Evolutionary conservation across 2,888 invertebrate genomes (phyloP), one percentile per base, ranked within the genome.

Genomic region (Petrolisthes manimaculis): DNA sequence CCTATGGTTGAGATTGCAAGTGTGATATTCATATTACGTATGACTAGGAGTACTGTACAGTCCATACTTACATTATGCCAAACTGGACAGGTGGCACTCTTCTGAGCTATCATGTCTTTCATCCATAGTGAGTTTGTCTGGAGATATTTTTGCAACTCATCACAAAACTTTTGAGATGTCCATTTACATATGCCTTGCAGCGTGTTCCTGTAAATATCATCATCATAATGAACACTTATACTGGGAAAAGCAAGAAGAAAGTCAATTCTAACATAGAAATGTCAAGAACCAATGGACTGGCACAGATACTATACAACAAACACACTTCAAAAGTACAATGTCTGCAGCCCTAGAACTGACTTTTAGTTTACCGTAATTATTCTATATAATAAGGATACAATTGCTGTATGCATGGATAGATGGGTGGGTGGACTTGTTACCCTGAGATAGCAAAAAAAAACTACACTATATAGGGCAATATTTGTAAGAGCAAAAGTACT

Each of bases 21-120:
- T 37, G 37, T 37, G 37, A 37, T 37, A 37, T 2, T 37, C 37
- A 37, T 0, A 37, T 37, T 37, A 37, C 37, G 37, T 1, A 37
- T 2, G 37, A 37, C 37, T 37, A 37, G 37, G 37, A 37, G 37
- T 37, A 37, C 37, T 37, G 37, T 37, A 37, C 37, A 37, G 37
- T 37, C 37, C 37, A 37, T 37, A 85, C 95, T 95, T 81, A 97
- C 95, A 94, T 97, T 97, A 93, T 97, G 96, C 97, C 97, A 98
- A 92, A 96, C 96, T 79, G 96, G 95, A 93, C 95, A 95, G 6
- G 92, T 93, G 91, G 92, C 92, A 91, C 93, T 92, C 9, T 92
- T 90, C 91, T 92, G 93, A 4, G 93, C 93, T 0, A 96, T 95
- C 91, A 94, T 94, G n/a, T 94, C 93, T 89, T 95, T 94, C 93